A percentile compares a stretch with the other conserved stretches of the same genome.
Evolutionary conservation across 2,113 vertebrate species (phyloP).

Genomic region (Halcyon senegalensis): DNA sequence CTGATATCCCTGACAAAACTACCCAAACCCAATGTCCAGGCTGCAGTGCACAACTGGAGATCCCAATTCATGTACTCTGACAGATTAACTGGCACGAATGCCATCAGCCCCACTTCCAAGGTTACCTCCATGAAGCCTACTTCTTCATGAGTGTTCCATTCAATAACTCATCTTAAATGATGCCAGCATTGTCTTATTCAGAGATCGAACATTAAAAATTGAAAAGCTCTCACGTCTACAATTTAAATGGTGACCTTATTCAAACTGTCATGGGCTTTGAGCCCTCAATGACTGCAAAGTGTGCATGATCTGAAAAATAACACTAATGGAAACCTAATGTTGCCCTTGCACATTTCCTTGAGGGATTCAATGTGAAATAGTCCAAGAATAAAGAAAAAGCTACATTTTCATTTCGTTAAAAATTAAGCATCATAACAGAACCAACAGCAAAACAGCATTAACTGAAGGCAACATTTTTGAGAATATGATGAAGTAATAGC

Average conservation of each 20-base stretch:
- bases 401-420: constrained; percentile 63
- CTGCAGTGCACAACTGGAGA: constrained; percentile 53
- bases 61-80: constrained; percentile 50
- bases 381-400: constrained; percentile 17
- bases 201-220: constrained; percentile 52
- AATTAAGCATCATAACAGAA: constrained; percentile 50
- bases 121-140: constrained; percentile 33
- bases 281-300: background rate
- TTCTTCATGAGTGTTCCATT: background rate
- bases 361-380: constrained; percentile 45
- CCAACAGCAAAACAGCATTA: constrained; percentile 64
- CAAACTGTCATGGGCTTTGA: constrained; percentile 19
- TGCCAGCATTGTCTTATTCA: background rate
- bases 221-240: constrained; percentile 32
- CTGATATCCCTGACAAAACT: background rate
- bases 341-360: constrained; percentile 8
- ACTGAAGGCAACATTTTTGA: constrained; percentile 3
- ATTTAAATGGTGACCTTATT: constrained; percentile 1
- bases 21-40: constrained; percentile 18
- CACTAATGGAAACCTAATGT: constrained; percentile 40
- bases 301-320: constrained; percentile 1
- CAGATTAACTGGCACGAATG: constrained; percentile 60
- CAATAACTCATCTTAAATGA: background rate
- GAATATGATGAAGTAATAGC: constrained; percentile 13
- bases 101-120: constrained; percentile 11